Conservation (phyloP, 1,140 invertebrate genomes). For the Hypothenemus hampei region DNA sequence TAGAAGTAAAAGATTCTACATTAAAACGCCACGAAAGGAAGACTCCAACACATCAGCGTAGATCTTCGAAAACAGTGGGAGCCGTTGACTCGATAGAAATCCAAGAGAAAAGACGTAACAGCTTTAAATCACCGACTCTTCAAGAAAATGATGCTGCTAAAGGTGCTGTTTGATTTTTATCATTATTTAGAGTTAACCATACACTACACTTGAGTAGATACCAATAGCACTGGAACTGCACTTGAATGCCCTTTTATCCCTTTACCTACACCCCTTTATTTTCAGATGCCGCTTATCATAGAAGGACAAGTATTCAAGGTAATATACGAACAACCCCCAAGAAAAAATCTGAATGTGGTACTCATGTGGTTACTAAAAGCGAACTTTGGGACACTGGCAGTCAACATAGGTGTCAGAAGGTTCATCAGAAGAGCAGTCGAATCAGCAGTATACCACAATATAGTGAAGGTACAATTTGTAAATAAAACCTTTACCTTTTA, state of each 20-base stretch:
- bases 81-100: conserved; percentile 19
- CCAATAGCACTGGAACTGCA: not conserved
- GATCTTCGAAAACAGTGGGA: conserved; percentile 10
- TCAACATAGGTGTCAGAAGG: conserved; percentile 39
- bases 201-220: too few species aligned
- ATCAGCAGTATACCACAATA: conserved; percentile 37
- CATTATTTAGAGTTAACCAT: too few species aligned
- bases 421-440: conserved; percentile 36
- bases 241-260: not conserved
- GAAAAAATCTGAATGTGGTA: conserved; percentile 40
- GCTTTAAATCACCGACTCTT: conserved; percentile 23
- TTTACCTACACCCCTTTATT: conserved; percentile 1
- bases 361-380: conserved; percentile 44
- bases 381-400: conserved; percentile 45
- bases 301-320: conserved; percentile 35
- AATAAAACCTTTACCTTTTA: not conserved
- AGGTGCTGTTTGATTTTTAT: not conserved
- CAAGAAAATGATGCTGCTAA: conserved; percentile 12
- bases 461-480: conserved; percentile 33
- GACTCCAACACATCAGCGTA: conserved; percentile 33
- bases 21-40: conserved; percentile 20
- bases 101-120: conserved; percentile 29
- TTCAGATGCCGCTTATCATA: conserved; percentile 29
- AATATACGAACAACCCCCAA: conserved; percentile 34
- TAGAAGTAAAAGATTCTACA: conserved; percentile 4